Evolutionary conservation across 1,140 invertebrate genomes (phyloP).

Genomic region (Camponotus vicinus): DNA sequence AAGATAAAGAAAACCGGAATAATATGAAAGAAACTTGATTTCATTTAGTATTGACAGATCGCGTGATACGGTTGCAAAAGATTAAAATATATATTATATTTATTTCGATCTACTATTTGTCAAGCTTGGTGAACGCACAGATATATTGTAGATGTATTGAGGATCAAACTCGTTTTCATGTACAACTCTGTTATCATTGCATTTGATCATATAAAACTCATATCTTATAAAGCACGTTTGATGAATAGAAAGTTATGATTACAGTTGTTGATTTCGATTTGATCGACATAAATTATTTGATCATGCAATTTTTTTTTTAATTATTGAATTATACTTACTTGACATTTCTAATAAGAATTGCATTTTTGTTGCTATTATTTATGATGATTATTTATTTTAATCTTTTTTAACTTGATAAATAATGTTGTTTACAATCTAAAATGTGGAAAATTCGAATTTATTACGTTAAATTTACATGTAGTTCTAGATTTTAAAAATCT

Average conservation of each 20-base stretch:
- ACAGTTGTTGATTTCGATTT: neutral
- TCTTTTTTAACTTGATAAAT: neutral
- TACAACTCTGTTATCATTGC: conserved; percentile 1
- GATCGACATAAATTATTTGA: neutral
- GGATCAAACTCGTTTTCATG: neutral
- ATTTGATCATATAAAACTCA: conserved; percentile 22
- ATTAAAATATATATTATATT: neutral
- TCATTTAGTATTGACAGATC: conserved; percentile 24
- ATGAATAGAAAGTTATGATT: conserved; percentile 46
- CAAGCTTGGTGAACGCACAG: conserved; percentile 7
- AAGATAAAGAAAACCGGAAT: neutral
- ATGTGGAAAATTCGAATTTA: neutral
- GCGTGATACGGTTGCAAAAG: conserved; percentile 42
- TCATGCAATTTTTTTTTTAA: neutral
- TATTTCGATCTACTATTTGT: conserved; percentile 11
- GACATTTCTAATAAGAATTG: neutral
- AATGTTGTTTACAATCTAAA: neutral
- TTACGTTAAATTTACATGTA: neutral
- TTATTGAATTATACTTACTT: conserved; percentile 29
- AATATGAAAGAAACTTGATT: conserved; percentile 37
- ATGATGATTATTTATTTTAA: neutral
- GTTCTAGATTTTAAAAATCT: neutral
- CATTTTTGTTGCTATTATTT: neutral
- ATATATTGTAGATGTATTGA: conserved; percentile 28
- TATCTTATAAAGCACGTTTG: neutral